Conservation (phyloP, 2,888 invertebrate species). For the Dendrolimus houi region DNA sequence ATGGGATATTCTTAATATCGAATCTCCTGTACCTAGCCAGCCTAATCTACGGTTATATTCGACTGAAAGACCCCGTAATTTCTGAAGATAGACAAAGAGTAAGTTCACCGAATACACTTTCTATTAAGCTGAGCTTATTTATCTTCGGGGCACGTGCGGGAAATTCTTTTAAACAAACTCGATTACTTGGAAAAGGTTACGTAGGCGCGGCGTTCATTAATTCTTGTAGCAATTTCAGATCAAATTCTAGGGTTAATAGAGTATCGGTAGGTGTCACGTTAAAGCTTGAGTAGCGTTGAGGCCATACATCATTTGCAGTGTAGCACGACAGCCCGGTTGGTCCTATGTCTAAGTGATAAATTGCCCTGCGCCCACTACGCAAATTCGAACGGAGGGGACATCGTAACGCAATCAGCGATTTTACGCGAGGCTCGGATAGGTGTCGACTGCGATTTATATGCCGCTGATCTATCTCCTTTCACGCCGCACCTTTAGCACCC, state of each 20-base stretch:
- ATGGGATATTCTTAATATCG: constrained; percentile 68
- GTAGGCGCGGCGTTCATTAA: constrained; percentile 12
- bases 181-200: constrained; percentile 14
- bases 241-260: constrained; percentile 34
- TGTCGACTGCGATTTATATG: constrained; percentile 48
- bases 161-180: constrained; percentile 8
- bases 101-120: constrained; percentile 26
- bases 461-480: constrained; percentile 24
- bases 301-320: constrained; percentile 50
- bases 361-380: constrained; percentile 61
- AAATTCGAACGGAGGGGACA: constrained; percentile 66
- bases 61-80: constrained; percentile 61
- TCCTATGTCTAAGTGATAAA: constrained; percentile 73
- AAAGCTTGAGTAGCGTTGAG: constrained; percentile 26
- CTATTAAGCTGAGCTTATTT: constrained; percentile 2
- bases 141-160: constrained; percentile 5
- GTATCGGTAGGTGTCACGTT: constrained; percentile 28
- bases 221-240: constrained; percentile 16
- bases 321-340: constrained; percentile 45
- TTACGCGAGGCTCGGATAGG: constrained; percentile 61
- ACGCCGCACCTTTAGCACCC: constrained; percentile 7
- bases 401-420: constrained; percentile 60
- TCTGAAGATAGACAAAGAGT: constrained; percentile 56
- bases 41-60: constrained; percentile 66
- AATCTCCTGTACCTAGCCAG: constrained; percentile 70